phyloP scores from a whole-genome alignment of 2,888 invertebrate species.

The Crematogaster levior region DNA sequence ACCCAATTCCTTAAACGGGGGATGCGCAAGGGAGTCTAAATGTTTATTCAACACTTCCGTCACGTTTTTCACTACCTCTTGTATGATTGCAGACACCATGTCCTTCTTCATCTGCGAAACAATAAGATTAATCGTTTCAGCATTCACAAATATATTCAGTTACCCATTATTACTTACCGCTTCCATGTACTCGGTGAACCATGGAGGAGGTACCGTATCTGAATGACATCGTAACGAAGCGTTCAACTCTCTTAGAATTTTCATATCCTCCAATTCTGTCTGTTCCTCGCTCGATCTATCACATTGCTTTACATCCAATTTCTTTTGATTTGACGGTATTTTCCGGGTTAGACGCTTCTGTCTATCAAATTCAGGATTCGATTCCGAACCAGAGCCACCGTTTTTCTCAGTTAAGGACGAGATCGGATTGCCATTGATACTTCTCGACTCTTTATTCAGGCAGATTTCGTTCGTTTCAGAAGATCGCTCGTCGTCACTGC shows the following conservation, averaged over 20 bases:
- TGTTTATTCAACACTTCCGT: conserved; percentile 10
- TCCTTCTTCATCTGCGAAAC: conserved; percentile 37
- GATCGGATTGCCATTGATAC: neutral
- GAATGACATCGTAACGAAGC: neutral
- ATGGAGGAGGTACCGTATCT: conserved; percentile 2
- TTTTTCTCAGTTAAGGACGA: neutral
- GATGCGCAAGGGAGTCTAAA: neutral
- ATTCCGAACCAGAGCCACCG: neutral
- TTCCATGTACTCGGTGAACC: conserved; percentile 45
- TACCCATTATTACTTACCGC: neutral
- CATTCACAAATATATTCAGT: neutral
- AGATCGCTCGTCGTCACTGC: neutral
- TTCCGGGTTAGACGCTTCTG: neutral
- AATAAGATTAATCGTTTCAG: neutral
- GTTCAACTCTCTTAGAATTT: neutral
- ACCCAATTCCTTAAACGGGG: neutral
- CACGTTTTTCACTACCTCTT: conserved; percentile 5
- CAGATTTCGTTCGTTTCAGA: neutral
- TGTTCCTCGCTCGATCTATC: neutral
- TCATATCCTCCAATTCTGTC: neutral
- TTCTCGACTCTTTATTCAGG: neutral
- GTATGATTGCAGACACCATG: conserved; percentile 11
- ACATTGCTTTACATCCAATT: neutral
- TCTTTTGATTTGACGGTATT: neutral
- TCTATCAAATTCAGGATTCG: neutral